Evolutionary conservation across 2,888 invertebrate species (phyloP).

Genomic region (Sceliomorpha sp.): DNA sequence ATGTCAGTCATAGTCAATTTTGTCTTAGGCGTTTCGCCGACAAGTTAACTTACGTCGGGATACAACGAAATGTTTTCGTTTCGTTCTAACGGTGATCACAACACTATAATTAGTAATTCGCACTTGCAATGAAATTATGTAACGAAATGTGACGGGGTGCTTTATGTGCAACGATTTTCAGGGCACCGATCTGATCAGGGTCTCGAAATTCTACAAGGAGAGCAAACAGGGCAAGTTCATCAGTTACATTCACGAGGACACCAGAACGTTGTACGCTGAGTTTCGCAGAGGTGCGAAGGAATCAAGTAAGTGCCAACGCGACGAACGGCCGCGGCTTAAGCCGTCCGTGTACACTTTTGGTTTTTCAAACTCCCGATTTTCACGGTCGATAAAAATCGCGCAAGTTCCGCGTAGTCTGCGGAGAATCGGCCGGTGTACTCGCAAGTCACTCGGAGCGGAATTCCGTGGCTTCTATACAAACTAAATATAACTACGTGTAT

Average conservation of each 20-base stretch:
- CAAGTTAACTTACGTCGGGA: too few species aligned
- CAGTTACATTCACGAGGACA: slow-evolving; percentile 92
- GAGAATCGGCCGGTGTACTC: slow-evolving; percentile 29
- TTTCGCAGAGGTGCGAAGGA: slow-evolving; percentile 95
- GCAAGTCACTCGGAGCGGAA: slow-evolving; percentile 37
- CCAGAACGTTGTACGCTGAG: slow-evolving; percentile 92
- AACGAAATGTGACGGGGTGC: slow-evolving; percentile 46
- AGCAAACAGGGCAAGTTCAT: slow-evolving; percentile 93
- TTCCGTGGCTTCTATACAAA: slow-evolving; percentile 50
- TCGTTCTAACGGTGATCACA: slow-evolving; percentile 38
- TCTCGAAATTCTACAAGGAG: slow-evolving; percentile 94
- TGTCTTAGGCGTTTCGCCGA: not conserved
- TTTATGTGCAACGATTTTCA: slow-evolving; percentile 80
- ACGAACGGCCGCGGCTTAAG: not conserved
- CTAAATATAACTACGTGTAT: slow-evolving; percentile 51
- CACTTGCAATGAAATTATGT: slow-evolving; percentile 64
- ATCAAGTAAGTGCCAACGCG: slow-evolving; percentile 86
- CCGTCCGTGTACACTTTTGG: too few species aligned
- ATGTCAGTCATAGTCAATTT: not conserved
- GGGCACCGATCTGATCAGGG: slow-evolving; percentile 93
- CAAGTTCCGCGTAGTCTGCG: too few species aligned
- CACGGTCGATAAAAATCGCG: slow-evolving; percentile 32
- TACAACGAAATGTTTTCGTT: slow-evolving; percentile 39
- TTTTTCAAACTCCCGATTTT: slow-evolving; percentile 27
- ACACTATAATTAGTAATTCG: slow-evolving; percentile 65